Base-by-base conservation (phyloP, 2,888 invertebrate genomes). In the Hipparchia sbordonii region DNA sequence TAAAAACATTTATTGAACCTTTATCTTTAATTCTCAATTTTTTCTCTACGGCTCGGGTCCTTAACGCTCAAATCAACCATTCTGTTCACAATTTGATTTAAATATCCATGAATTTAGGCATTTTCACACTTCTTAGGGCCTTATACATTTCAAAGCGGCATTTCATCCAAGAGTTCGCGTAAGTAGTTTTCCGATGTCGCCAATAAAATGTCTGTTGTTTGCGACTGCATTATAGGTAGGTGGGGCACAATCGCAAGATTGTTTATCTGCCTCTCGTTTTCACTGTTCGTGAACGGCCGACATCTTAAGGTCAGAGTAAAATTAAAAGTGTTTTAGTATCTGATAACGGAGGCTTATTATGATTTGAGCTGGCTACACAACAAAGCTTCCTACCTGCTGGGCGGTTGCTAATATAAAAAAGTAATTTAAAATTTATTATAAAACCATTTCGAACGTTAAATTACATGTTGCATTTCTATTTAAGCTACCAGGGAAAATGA, bases 321-420 rank as follows among this genome's bases (percentile, higher is more conserved):
- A 93, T 91, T 92, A 92, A 92, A 93, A 92, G 92, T 92, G 89
- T 87, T 90, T 87, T 89, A 87, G 85, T 90, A 91, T 91, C 92
- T 90, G 92, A 92, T 92, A 91, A 91, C 89, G 79, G 85, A 81
- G 84, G 84, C 84, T 88, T 91, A 89, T 90, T 90, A 88, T 82
- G 82, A 83, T 85, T 84, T 81, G 82, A 82, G 81, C 83, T 85
- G 82, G 85, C 77, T 70, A 76, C 80, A 83, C 82, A 82, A 81
- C 82, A 85, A 83, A 82, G 85, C 87, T 89, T 90, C 88, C 89
- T 88, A 86, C 77, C 78, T 63, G 72, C 75, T 75, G 75, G 39
- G 71, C 63, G 13, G 61, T 69, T 70, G 71, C 61, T 74, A 72
- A 74, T 71, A 70, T 62, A 71, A 71, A 76, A 23, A 74, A 71